Evolutionary conservation across 37 sponge, comb jelly and placozoan genomes (phyloP).

Genomic region (Halisarca cf. caerulea): DNA sequence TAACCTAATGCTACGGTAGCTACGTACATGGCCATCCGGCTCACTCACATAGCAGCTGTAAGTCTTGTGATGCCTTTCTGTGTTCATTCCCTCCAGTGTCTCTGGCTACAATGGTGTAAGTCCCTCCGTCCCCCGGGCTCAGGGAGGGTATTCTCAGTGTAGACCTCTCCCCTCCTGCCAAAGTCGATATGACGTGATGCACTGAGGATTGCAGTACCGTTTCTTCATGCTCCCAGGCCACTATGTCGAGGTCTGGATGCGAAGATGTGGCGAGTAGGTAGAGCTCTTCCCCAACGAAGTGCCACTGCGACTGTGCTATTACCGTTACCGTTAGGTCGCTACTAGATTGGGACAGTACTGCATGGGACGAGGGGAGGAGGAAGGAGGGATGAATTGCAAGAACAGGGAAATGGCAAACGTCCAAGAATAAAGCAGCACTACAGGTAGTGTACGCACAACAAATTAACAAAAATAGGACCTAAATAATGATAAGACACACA

Average conservation of each 20-base stretch:
- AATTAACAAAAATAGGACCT: too few species aligned
- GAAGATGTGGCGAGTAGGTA: not conserved
- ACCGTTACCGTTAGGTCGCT: not conserved
- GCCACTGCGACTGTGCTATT: not conserved
- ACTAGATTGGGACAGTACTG: not conserved
- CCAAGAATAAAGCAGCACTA: too few species aligned
- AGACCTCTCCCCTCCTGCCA: not conserved
- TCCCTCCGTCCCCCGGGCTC: not conserved
- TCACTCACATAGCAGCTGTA: constrained; percentile 1
- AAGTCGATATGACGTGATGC: not conserved
- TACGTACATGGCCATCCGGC: too few species aligned
- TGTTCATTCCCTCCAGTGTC: not conserved
- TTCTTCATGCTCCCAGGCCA: not conserved
- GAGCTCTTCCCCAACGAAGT: not conserved
- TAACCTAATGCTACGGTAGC: too few species aligned
- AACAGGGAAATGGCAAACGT: too few species aligned
- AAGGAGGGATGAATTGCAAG: too few species aligned
- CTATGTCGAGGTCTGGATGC: not conserved
- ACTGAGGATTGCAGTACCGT: not conserved
- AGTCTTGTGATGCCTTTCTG: not conserved
- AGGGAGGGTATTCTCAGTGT: not conserved
- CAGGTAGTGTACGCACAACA: too few species aligned
- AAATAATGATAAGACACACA: too few species aligned
- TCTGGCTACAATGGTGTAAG: not conserved
- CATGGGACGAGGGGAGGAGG: not conserved